phyloP scores from a whole-genome alignment of 2,888 invertebrate species.

The Gari tellinella region DNA sequence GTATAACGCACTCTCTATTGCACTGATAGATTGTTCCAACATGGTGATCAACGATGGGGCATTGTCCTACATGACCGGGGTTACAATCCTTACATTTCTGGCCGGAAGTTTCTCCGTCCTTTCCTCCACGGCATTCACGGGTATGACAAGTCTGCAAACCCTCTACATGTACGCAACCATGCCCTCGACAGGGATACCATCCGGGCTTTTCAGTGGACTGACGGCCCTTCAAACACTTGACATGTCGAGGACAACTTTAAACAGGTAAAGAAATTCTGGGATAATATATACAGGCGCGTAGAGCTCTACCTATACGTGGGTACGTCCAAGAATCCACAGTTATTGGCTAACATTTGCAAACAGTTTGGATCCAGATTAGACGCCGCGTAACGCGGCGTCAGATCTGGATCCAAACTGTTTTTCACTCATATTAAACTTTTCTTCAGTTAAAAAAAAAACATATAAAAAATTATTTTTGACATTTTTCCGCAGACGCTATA shows the following conservation, averaged over 20 bases:
- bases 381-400: not conserved
- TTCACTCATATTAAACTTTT: too few species aligned
- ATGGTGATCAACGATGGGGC: slow-evolving; percentile 22
- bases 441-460: too few species aligned
- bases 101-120: slow-evolving; percentile 26
- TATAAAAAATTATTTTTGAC: too few species aligned
- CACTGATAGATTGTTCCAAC: slow-evolving; percentile 24
- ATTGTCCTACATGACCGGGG: slow-evolving; percentile 31
- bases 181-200: slow-evolving; percentile 30
- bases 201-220: slow-evolving; percentile 35
- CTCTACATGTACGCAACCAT: slow-evolving; percentile 32
- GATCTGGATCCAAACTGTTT: not conserved
- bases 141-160: slow-evolving; percentile 27
- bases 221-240: slow-evolving; percentile 22
- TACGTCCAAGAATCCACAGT: too few species aligned
- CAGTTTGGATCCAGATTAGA: not conserved
- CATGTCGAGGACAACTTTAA: slow-evolving; percentile 29
- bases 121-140: slow-evolving; percentile 28
- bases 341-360: not conserved
- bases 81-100: slow-evolving; percentile 26
- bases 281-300: too few species aligned
- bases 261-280: slow-evolving; percentile 19
- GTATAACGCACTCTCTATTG: not conserved
- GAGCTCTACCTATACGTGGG: too few species aligned
- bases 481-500: too few species aligned